phyloP scores from a whole-genome alignment of 1,140 invertebrate genomes.

The Cherax destructor region DNA sequence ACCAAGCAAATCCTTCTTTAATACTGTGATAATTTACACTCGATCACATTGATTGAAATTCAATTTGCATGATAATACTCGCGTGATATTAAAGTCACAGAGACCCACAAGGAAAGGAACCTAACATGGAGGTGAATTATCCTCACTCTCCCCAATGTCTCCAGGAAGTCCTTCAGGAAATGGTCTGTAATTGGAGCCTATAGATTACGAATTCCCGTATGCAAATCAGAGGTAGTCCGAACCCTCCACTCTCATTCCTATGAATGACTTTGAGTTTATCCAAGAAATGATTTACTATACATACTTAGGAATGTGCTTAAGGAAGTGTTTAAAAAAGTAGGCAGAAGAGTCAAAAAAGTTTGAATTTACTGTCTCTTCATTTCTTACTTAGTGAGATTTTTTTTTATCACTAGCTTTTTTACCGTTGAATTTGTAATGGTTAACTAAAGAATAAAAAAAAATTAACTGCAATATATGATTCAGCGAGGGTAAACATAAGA shows the following conservation, averaged over 20 bases:
- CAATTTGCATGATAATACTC: slow-evolving; percentile 63
- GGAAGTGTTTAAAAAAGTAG: too few species aligned
- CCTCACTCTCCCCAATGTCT: slow-evolving; percentile 7
- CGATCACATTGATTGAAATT: slow-evolving; percentile 55
- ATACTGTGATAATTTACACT: slow-evolving; percentile 61
- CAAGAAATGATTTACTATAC: neutral
- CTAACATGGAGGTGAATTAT: slow-evolving; percentile 46
- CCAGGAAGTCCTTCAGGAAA: slow-evolving; percentile 51
- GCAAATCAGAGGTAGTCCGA: slow-evolving; percentile 11
- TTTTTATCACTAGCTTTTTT: too few species aligned
- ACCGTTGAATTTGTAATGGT: too few species aligned
- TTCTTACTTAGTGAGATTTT: too few species aligned
- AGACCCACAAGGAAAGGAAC: slow-evolving; percentile 47
- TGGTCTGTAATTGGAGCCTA: slow-evolving; percentile 51
- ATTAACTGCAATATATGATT: too few species aligned
- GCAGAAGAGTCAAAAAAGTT: too few species aligned
- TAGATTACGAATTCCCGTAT: slow-evolving; percentile 45
- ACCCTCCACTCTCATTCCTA: slow-evolving; percentile 12
- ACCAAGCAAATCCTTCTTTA: neutral
- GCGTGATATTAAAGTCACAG: slow-evolving; percentile 53
- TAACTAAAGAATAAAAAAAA: too few species aligned
- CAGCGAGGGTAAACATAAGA: too few species aligned
- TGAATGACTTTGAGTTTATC: neutral
- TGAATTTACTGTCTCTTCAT: too few species aligned
- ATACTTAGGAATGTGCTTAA: neutral